phyloP scores from a whole-genome alignment of 2,888 invertebrate genomes.

The Syritta pipiens region DNA sequence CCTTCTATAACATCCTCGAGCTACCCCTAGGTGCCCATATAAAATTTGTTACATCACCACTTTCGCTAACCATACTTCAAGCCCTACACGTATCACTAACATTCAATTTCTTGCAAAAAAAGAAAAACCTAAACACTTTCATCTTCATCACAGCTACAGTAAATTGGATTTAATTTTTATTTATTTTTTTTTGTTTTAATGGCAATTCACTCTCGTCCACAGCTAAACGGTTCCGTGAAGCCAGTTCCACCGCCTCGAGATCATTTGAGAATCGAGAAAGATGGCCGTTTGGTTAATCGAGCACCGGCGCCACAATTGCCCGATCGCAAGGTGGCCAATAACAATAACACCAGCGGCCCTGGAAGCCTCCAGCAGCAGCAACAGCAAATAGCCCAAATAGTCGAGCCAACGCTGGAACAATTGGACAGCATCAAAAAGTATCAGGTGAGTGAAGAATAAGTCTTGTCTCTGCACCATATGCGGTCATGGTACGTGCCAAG shows the following conservation, averaged over 20 bases:
- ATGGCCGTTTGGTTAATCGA: slow-evolving; percentile 83
- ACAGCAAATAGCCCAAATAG: slow-evolving; percentile 79
- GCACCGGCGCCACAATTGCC: slow-evolving; percentile 85
- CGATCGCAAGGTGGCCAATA: slow-evolving; percentile 81
- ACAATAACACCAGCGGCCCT: slow-evolving; percentile 72
- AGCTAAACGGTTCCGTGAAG: slow-evolving; percentile 79
- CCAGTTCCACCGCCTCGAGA: slow-evolving; percentile 83
- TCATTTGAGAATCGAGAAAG: slow-evolving; percentile 83
- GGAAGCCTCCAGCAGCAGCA: slow-evolving; percentile 75
- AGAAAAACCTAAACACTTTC: no score
- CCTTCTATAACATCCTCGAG: no score
- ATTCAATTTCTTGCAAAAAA: not conserved
- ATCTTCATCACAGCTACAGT: no score
- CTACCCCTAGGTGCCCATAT: no score
- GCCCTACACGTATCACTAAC: not conserved
- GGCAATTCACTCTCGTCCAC: slow-evolving; percentile 1
- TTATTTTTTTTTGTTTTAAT: not conserved
- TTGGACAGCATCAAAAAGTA: slow-evolving; percentile 95
- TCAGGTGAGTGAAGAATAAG: slow-evolving; percentile 87
- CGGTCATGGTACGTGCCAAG: slow-evolving; percentile 3
- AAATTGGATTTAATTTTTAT: no score
- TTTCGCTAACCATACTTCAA: not conserved
- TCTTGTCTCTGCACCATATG: not conserved
- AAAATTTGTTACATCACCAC: not conserved
- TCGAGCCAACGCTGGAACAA: slow-evolving; percentile 90